Conservation (phyloP, 2,113 vertebrate species). For the Lamprotornis superbus region DNA sequence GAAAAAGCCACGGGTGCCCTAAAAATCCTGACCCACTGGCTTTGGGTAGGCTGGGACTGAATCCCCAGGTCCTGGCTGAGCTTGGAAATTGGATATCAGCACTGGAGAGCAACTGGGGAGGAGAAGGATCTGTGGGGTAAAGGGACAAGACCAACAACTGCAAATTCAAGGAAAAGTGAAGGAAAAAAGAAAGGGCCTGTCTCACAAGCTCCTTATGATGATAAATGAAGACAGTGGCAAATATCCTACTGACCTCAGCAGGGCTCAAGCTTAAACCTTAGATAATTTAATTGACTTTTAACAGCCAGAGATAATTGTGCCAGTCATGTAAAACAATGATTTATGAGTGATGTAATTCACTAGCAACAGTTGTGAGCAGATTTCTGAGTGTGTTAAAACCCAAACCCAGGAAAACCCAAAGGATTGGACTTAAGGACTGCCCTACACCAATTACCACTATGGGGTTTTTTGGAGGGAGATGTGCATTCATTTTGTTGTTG, state of each 20-base stretch:
- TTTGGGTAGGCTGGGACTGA: background rate
- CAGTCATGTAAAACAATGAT: background rate
- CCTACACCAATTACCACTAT: background rate
- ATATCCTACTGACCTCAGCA: background rate
- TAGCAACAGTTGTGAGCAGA: fast-evolving
- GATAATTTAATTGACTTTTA: background rate
- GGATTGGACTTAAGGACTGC: background rate
- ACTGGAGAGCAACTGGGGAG: background rate
- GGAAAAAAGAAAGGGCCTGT: background rate
- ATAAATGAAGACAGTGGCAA: background rate
- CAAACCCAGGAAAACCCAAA: background rate
- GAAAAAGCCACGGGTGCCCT: background rate
- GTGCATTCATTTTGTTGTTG: background rate
- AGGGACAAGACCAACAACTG: background rate
- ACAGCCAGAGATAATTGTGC: background rate
- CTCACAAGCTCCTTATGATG: background rate
- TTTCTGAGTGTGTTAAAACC: background rate
- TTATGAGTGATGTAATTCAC: background rate
- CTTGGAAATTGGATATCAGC: background rate
- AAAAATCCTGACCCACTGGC: background rate
- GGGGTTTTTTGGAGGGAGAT: background rate
- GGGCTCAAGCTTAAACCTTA: background rate
- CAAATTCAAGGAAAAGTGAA: background rate
- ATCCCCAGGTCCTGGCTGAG: fast-evolving
- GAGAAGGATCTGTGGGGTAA: fast-evolving